A percentile compares a stretch with the other conserved stretches of the same genome.
Conservation (phyloP, 2,797 vertebrate species). For the Megaceryle alcyon region DNA sequence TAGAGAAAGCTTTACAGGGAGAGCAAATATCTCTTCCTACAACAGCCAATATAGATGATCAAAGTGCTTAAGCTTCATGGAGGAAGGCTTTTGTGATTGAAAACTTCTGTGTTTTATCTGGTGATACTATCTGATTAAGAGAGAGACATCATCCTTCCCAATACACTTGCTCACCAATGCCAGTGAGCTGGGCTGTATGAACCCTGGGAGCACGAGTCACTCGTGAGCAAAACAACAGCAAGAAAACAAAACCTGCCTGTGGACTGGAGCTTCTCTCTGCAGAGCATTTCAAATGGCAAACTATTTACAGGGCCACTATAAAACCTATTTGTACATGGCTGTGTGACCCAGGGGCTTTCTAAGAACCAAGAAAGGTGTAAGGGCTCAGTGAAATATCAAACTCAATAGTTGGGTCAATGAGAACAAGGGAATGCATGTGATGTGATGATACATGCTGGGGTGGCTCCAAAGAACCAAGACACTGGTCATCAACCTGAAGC, state of each 20-base stretch:
- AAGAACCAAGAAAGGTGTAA: neutral
- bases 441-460: no score
- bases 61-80: neutral
- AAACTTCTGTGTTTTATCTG: neutral
- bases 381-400: neutral
- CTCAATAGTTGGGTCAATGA: neutral
- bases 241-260: neutral
- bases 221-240: fast-evolving
- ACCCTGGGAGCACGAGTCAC: neutral
- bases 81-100: neutral
- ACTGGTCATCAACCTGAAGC: neutral
- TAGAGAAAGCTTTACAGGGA: neutral
- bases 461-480: neutral
- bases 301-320: neutral
- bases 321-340: neutral
- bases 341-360: neutral
- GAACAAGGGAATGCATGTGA: neutral
- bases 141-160: neutral
- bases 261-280: neutral
- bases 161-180: neutral
- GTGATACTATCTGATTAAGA: neutral
- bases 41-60: neutral
- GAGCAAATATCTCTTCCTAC: neutral
- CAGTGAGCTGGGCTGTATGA: neutral
- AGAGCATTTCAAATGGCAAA: neutral